Percentiles rank a stretch among this genome's conserved stretches.
Conservation (phyloP, 2,888 invertebrate genomes). For the Dermolepida albohirtum region DNA sequence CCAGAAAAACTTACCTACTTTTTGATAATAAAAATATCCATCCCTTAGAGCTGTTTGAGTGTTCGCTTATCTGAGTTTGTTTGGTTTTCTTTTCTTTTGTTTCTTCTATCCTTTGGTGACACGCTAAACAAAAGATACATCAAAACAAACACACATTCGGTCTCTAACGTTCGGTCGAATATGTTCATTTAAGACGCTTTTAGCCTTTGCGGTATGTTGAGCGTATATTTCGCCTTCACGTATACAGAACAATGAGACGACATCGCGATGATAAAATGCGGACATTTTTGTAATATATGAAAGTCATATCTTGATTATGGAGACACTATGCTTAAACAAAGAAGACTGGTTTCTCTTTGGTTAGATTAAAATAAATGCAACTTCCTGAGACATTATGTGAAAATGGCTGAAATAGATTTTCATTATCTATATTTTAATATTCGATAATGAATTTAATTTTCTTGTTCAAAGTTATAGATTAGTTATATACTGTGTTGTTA, state of each 20-base stretch:
- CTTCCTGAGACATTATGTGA: too few species aligned
- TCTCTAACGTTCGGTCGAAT: slow-evolving; percentile 1
- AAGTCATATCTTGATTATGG: slow-evolving; percentile 16
- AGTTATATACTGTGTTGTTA: too few species aligned
- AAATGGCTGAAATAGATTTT: too few species aligned
- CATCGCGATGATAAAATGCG: slow-evolving; percentile 12
- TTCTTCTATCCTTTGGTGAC: slow-evolving; percentile 8
- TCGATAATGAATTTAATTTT: too few species aligned
- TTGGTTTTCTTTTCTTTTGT: slow-evolving; percentile 4
- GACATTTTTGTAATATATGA: slow-evolving; percentile 16
- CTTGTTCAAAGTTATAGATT: too few species aligned
- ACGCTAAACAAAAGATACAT: slow-evolving; percentile 31
- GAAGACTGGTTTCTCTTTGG: too few species aligned
- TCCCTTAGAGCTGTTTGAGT: slow-evolving; percentile 15
- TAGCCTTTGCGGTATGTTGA: background rate
- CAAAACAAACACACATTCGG: slow-evolving; percentile 24
- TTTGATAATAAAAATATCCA: slow-evolving; percentile 33
- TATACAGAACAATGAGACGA: slow-evolving; percentile 10
- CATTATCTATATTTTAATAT: too few species aligned
- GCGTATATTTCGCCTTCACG: slow-evolving; percentile 2
- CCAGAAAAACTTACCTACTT: slow-evolving; percentile 8
- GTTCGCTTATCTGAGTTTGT: slow-evolving; percentile 25
- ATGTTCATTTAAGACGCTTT: slow-evolving; percentile 28
- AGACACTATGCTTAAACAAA: background rate
- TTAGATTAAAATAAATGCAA: too few species aligned